These are phyloP conservation scores for Cacatua alba DNA, from an alignment of 2,113 vertebrate species.

Conservation along the genomic window DNA sequence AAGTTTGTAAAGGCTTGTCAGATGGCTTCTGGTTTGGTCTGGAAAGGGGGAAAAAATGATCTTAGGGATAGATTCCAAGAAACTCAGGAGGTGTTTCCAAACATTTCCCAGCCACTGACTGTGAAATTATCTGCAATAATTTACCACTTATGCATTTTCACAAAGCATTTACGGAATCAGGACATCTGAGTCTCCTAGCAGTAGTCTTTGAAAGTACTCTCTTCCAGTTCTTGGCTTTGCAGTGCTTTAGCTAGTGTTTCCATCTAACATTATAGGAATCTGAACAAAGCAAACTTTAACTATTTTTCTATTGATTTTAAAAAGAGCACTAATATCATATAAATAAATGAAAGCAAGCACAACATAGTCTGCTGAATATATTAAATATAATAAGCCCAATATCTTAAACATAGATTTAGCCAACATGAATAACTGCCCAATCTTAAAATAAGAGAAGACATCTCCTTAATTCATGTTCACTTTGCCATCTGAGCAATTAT, in stretches of 20 bases:
- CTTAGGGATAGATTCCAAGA: background rate
- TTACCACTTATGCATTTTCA: background rate
- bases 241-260: background rate
- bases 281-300: background rate
- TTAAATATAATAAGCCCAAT: background rate
- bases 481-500: background rate
- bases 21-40: background rate
- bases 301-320: background rate
- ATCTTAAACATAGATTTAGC: slow-evolving; percentile 1
- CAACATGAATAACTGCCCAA: background rate
- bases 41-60: background rate
- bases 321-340: background rate
- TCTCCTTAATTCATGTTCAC: background rate
- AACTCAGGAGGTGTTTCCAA: background rate
- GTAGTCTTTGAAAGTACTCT: background rate
- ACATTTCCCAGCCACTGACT: background rate
- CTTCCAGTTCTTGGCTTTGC: background rate
- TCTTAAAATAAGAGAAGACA: background rate
- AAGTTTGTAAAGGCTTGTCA: background rate
- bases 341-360: background rate
- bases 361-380: background rate
- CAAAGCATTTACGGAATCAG: background rate
- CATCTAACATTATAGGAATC: background rate
- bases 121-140: background rate
- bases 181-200: background rate